Percentiles rank a stretch among this genome's conserved stretches.
These are phyloP conservation scores for Lordiphosa mommai DNA, from an alignment of 1,140 invertebrate species.

Conservation along the genomic window DNA sequence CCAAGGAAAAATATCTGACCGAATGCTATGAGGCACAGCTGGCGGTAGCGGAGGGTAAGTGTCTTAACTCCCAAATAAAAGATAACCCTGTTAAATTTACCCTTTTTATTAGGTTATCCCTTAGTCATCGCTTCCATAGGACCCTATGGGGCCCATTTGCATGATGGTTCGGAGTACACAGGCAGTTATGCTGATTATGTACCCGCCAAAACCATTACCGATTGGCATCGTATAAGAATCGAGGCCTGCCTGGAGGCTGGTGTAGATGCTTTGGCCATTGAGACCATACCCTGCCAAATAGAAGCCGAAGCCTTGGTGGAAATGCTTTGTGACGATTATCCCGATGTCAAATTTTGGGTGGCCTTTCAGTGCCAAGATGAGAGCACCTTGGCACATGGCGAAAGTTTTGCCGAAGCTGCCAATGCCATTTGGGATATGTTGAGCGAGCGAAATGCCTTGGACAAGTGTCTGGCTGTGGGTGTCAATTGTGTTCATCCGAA, in stretches of 20 bases:
- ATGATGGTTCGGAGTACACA: constrained; percentile 94
- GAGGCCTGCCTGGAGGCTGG: constrained; percentile 88
- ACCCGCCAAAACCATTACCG: constrained; percentile 84
- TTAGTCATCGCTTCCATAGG: constrained; percentile 92
- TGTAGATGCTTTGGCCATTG: constrained; percentile 91
- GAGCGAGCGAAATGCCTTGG: constrained; percentile 81
- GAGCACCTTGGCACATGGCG: constrained; percentile 87
- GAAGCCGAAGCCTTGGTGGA: constrained; percentile 92
- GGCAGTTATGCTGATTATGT: constrained; percentile 90
- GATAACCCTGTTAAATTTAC: neutral
- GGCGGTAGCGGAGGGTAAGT: constrained; percentile 50
- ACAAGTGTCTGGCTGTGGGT: constrained; percentile 90
- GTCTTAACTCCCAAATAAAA: neutral
- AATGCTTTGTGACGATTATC: constrained; percentile 88
- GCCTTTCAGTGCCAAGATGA: constrained; percentile 82
- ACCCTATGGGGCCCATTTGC: constrained; percentile 92
- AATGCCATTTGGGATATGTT: constrained; percentile 81
- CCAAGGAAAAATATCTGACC: constrained; percentile 68
- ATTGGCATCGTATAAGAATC: constrained; percentile 92
- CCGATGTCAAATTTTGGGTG: constrained; percentile 89
- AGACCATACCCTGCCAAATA: constrained; percentile 92
- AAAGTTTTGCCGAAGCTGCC: constrained; percentile 83
- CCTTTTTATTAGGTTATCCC: constrained; percentile 74
- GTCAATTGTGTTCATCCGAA: constrained; percentile 90
- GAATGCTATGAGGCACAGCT: constrained; percentile 63